phyloP scores from a whole-genome alignment of 2,888 invertebrate genomes.

The Hypena proboscidalis region DNA sequence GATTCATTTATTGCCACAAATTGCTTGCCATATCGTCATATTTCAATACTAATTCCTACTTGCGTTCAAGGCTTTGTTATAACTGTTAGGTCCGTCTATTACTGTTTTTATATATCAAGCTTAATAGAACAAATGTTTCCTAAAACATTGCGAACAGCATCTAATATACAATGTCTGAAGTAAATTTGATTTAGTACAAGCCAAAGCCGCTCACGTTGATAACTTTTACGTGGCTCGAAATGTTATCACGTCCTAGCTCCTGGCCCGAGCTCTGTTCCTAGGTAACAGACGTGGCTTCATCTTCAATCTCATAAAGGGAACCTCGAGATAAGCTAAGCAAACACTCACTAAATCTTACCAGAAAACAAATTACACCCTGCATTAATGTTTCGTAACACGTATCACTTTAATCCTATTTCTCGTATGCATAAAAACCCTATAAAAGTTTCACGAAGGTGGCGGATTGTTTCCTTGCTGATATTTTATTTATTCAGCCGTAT shows the following conservation, averaged over 20 bases:
- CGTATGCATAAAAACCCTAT: slow-evolving; percentile 25
- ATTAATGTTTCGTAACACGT: slow-evolving; percentile 31
- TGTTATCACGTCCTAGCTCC: slow-evolving; percentile 57
- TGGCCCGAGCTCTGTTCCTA: slow-evolving; percentile 58
- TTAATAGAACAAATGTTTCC: no score
- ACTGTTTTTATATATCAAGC: slow-evolving; percentile 1
- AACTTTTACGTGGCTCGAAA: slow-evolving; percentile 63
- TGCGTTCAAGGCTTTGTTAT: slow-evolving; percentile 24
- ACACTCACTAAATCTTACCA: slow-evolving; percentile 32
- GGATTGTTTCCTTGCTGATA: slow-evolving; percentile 55
- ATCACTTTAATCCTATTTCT: slow-evolving; percentile 33
- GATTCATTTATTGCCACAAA: slow-evolving; percentile 48
- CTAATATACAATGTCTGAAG: slow-evolving; percentile 25
- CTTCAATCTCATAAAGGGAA: slow-evolving; percentile 51
- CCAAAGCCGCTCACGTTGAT: slow-evolving; percentile 47
- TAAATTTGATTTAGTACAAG: slow-evolving; percentile 46
- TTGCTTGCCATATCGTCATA: slow-evolving; percentile 48
- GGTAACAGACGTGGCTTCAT: slow-evolving; percentile 58
- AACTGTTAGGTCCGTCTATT: not conserved
- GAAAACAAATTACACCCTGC: slow-evolving; percentile 39
- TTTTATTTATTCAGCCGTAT: slow-evolving; percentile 68
- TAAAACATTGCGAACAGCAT: slow-evolving; percentile 8
- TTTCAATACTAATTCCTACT: slow-evolving; percentile 29
- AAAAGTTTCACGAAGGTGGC: slow-evolving; percentile 44
- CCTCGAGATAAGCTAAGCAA: slow-evolving; percentile 33